These are phyloP conservation scores for Dastarcus helophoroides DNA, from an alignment of 2,888 invertebrate genomes.

Conservation along the genomic window DNA sequence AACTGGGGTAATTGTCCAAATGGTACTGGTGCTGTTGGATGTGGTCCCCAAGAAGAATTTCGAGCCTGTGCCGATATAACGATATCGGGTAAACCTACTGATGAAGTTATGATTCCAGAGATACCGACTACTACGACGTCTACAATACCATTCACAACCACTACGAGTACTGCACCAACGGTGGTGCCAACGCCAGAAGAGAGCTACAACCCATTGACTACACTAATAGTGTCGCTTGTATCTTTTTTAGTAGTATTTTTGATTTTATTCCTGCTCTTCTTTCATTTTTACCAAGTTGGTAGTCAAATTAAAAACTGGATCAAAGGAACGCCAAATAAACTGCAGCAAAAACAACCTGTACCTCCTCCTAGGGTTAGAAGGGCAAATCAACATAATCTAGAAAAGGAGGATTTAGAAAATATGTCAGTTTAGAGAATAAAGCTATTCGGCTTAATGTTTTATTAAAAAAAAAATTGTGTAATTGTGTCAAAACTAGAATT, in stretches of 20 bases:
- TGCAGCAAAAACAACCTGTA: constrained; percentile 19
- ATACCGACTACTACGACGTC: constrained; percentile 29
- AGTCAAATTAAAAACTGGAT: constrained; percentile 53
- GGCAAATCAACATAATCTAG: no score
- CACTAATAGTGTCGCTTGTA: constrained; percentile 50
- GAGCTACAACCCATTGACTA: constrained; percentile 40
- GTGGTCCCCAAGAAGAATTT: constrained; percentile 83
- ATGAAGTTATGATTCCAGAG: constrained; percentile 38
- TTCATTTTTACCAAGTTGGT: constrained; percentile 66
- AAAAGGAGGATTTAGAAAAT: no score
- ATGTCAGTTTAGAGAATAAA: no score
- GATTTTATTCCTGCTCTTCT: constrained; percentile 54
- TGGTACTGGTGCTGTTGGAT: constrained; percentile 69
- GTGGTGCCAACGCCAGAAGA: constrained; percentile 23
- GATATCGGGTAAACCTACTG: constrained; percentile 45
- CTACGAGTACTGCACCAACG: constrained; percentile 13
- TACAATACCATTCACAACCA: constrained; percentile 23
- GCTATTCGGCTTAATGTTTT: no score
- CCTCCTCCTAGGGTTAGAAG: constrained; percentile 29
- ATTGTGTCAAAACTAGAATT: no score
- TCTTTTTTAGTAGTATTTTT: constrained; percentile 55
- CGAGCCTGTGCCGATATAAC: constrained; percentile 74
- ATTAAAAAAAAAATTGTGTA: no score
- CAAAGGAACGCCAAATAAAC: constrained; percentile 28
- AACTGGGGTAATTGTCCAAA: constrained; percentile 70